Evolutionary conservation across 2,888 invertebrate species (phyloP), one percentile per base, ranked within the genome.

Genomic region (Xylocampa areola): DNA sequence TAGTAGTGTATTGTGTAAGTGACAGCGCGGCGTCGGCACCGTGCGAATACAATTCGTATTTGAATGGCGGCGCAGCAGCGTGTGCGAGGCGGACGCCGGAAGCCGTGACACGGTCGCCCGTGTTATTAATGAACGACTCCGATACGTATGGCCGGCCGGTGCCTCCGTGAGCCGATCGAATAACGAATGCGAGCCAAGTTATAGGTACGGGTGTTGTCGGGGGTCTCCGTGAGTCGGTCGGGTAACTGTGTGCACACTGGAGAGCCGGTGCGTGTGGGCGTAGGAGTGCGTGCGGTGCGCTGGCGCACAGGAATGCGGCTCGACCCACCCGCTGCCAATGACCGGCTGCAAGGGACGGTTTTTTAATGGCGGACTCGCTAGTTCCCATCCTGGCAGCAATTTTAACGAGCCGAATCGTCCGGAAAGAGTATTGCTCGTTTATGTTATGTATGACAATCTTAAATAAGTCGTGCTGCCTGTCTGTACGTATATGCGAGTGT

Each of bases 291-390:
- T 83, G 86, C 82, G 85, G 77, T 85, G 90, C 89, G 89, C 90
- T 73, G 82, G 88, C 89, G 90, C 91, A 87, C 86, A 91, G 92
- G 93, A 92, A 92, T 92, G 92, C 89, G 89, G 92, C 82, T 86
- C 88, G 88, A 85, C 89, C 90, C 87, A 84, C 89, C 89, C 90
- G 91, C 92, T 89, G 92, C 92, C 93, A 92, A 92, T 91, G 93
- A 92, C 93, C 93, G 92, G 89, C 85, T 84, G 86, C 84, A 80
- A 88, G 89, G 91, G 91, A 89, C 89, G 85, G 78, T 91, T 90
- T 92, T 91, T 92, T 90, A 86, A 87, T 84, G 86, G 81, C 84
- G 75, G 83, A 81, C 87, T 86, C 80, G 83, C 85, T 85, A 82
- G 87, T 81, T 86, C 84, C 80, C 85, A 83, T 88, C 89, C 88